Evolutionary conservation across 2,113 vertebrate genomes (phyloP).

Genomic region (Stictonetta naevosa): DNA sequence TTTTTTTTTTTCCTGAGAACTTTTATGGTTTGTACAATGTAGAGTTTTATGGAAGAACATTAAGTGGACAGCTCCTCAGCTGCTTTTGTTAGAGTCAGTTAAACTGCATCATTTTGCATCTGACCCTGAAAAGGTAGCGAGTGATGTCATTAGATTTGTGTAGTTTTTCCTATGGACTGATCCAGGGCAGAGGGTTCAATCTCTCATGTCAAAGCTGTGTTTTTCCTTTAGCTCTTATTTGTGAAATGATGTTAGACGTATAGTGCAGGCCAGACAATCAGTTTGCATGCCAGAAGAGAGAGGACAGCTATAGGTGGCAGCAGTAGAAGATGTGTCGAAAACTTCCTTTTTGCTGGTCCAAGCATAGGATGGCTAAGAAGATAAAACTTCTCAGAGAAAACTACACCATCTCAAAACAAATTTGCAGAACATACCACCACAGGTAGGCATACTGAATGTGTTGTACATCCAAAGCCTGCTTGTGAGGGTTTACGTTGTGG

Average conservation of each 20-base stretch:
- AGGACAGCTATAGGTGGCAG: not conserved
- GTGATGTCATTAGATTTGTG: not conserved
- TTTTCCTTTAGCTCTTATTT: not conserved
- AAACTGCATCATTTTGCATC: not conserved
- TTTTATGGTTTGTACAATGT: not conserved
- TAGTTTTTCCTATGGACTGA: not conserved
- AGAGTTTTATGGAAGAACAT: not conserved
- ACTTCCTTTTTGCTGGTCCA: not conserved
- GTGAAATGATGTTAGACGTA: not conserved
- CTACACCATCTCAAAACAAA: not conserved
- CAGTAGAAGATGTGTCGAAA: not conserved
- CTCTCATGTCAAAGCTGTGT: not conserved
- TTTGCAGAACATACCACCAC: rapidly evolving
- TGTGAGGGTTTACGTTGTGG: rapidly evolving
- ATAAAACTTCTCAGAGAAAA: too few relatives aligned
- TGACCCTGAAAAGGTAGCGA: not conserved
- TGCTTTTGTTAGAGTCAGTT: not conserved
- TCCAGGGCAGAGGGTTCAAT: not conserved
- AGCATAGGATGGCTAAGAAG: not conserved
- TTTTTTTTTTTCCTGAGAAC: not conserved
- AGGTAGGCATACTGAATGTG: rapidly evolving
- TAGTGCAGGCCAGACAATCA: not conserved
- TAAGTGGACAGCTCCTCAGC: not conserved
- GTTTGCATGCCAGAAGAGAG: not conserved
- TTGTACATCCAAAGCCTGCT: too few relatives aligned